Evolutionary conservation across 2,888 invertebrate genomes (phyloP).

Genomic region (Nomada hirtipes): DNA sequence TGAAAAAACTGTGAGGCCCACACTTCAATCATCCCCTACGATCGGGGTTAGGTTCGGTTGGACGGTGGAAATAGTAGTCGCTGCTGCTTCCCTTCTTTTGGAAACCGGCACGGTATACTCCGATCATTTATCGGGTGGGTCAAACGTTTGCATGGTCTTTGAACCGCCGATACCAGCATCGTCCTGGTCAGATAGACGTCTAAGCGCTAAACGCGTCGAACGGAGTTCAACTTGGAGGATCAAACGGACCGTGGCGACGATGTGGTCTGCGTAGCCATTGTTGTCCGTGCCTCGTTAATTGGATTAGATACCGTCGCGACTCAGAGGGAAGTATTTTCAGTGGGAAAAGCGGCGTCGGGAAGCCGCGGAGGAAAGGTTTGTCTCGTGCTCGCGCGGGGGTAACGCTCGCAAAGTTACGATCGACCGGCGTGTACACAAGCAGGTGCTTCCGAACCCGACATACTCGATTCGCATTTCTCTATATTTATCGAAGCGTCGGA

Average conservation of each 20-base stretch:
- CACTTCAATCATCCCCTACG: neutral
- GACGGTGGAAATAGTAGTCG: too few species aligned
- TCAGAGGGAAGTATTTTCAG: too few species aligned
- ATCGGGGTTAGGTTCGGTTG: neutral
- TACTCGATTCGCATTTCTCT: conserved; percentile 41
- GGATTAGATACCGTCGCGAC: too few species aligned
- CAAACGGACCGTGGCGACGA: neutral
- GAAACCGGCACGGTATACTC: neutral
- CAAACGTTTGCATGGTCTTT: conserved; percentile 19
- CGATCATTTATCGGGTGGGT: conserved; percentile 11
- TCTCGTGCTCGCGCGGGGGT: neutral
- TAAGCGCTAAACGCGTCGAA: conserved; percentile 10
- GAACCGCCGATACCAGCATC: conserved; percentile 27
- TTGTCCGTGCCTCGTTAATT: conserved; percentile 15
- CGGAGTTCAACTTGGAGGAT: conserved; percentile 20
- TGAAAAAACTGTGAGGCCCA: neutral
- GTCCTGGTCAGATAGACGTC: conserved; percentile 2
- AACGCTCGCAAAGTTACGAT: conserved; percentile 15
- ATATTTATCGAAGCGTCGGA: conserved; percentile 44
- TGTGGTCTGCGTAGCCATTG: conserved; percentile 1
- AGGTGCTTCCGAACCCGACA: conserved; percentile 12
- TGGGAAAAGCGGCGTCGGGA: too few species aligned
- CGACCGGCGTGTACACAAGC: neutral
- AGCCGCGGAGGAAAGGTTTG: too few species aligned
- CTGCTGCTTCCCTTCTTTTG: neutral